Conservation (phyloP, 1,140 invertebrate species). For the Lordiphosa mommai region DNA sequence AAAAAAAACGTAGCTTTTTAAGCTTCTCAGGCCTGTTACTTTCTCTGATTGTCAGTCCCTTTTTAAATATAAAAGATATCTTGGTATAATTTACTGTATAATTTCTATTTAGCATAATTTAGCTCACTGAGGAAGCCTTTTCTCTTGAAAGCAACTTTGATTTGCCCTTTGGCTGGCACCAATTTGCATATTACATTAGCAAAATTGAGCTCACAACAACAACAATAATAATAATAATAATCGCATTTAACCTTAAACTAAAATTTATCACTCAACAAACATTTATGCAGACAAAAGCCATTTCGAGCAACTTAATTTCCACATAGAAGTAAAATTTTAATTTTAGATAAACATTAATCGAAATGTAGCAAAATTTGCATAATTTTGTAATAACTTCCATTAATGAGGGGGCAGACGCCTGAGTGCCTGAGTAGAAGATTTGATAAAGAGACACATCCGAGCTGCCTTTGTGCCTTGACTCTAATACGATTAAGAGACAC, state of each 20-base stretch:
- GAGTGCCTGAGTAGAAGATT: background rate
- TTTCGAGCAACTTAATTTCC: conserved; percentile 16
- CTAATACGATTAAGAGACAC: conserved; percentile 26
- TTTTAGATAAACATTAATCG: conserved; percentile 34
- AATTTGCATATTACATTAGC: conserved; percentile 14
- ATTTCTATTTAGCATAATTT: too few species aligned
- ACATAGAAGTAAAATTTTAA: conserved; percentile 32
- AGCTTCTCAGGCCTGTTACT: too few species aligned
- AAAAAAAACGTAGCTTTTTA: too few species aligned
- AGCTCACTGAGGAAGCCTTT: too few species aligned
- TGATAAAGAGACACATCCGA: background rate
- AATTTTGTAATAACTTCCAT: conserved; percentile 47
- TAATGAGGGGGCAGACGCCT: conserved; percentile 1
- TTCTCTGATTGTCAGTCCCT: too few species aligned
- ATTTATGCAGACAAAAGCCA: background rate
- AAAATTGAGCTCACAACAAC: conserved; percentile 19
- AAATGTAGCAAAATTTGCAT: conserved; percentile 40
- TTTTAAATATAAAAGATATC: too few species aligned
- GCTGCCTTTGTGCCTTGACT: background rate
- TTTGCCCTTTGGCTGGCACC: conserved; percentile 2
- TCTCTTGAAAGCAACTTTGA: background rate
- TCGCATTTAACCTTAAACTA: background rate
- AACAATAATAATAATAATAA: conserved; percentile 4
- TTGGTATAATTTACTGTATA: too few species aligned
- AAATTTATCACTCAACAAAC: background rate